phyloP scores from a whole-genome alignment of 2,797 vertebrate genomes.

The Naso thynnoides region DNA sequence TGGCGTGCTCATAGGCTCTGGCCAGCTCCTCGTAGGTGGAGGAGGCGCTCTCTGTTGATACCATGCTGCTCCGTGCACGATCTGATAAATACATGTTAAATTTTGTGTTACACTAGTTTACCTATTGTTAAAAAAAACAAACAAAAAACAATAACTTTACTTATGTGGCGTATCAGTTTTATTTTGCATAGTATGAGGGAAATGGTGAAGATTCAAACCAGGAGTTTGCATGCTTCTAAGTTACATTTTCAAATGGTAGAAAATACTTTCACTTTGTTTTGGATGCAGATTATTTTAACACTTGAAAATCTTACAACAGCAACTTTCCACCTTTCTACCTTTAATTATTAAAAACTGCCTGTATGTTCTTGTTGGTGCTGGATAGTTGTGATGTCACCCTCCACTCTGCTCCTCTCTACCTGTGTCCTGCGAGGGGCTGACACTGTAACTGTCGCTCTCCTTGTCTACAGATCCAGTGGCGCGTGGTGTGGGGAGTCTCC shows the following conservation, averaged over 20 bases:
- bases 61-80: slow-evolving; percentile 99
- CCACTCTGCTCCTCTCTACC: slow-evolving; percentile 77
- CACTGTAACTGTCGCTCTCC: slow-evolving; percentile 99
- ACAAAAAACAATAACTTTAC: no score
- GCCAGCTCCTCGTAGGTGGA: slow-evolving; percentile 99
- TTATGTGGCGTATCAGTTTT: no score
- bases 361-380: slow-evolving; percentile 1
- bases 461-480: slow-evolving; percentile 97
- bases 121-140: background rate
- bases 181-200: no score
- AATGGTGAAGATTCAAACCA: no score
- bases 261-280: slow-evolving; percentile 15
- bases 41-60: slow-evolving; percentile 98
- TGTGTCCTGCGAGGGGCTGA: slow-evolving; percentile 99
- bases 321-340: slow-evolving; percentile 24
- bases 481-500: slow-evolving; percentile 95
- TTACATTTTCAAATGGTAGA: slow-evolving; percentile 30
- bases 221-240: slow-evolving; percentile 5
- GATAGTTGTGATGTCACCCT: background rate
- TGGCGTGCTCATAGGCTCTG: slow-evolving; percentile 97
- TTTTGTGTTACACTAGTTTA: background rate
- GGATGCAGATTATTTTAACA: slow-evolving; percentile 8
- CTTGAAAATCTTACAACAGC: slow-evolving; percentile 22
- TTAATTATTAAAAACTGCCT: background rate
- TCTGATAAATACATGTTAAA: slow-evolving; percentile 78